phyloP scores from a whole-genome alignment of 37 sponge, comb jelly and placozoan genomes.

The Diacarnus erythraeanus region DNA sequence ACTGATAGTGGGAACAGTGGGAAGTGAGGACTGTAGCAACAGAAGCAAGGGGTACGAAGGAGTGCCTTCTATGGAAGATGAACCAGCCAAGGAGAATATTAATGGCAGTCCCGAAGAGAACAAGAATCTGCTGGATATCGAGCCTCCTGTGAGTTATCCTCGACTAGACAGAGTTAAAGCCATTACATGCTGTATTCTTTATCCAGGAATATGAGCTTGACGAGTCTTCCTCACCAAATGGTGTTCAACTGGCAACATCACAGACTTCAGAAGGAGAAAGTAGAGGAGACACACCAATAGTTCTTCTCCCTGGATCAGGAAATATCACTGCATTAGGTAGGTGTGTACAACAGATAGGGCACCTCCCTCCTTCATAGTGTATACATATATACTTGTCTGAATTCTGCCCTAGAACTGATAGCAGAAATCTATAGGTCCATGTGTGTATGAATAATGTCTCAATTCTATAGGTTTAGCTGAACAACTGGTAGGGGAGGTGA shows the following conservation, averaged over 20 bases:
- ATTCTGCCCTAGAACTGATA: not conserved
- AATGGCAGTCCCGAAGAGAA: not conserved
- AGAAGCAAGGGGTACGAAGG: constrained; percentile 1
- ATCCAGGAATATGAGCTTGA: constrained; percentile 4
- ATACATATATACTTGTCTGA: not conserved
- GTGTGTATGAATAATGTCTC: constrained; percentile 4
- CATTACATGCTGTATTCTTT: not conserved
- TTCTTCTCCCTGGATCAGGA: not conserved
- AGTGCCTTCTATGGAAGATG: not conserved
- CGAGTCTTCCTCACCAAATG: not conserved
- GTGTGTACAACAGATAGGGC: no score
- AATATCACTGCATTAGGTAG: not conserved
- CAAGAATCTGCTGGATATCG: constrained; percentile 23
- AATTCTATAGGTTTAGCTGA: constrained; percentile 30
- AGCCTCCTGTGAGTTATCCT: constrained; percentile 25
- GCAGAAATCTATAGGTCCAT: not conserved
- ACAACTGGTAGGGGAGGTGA: constrained; percentile 50
- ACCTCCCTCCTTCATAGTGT: no score
- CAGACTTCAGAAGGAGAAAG: not conserved
- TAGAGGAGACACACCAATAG: not conserved
- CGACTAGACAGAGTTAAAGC: not conserved
- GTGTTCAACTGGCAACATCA: not conserved
- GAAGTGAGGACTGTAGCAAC: not conserved
- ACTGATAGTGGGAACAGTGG: not conserved
- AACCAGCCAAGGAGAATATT: not conserved